Evolutionary conservation across 2,888 invertebrate genomes (phyloP).

Genomic region (Tiliacea citrago): DNA sequence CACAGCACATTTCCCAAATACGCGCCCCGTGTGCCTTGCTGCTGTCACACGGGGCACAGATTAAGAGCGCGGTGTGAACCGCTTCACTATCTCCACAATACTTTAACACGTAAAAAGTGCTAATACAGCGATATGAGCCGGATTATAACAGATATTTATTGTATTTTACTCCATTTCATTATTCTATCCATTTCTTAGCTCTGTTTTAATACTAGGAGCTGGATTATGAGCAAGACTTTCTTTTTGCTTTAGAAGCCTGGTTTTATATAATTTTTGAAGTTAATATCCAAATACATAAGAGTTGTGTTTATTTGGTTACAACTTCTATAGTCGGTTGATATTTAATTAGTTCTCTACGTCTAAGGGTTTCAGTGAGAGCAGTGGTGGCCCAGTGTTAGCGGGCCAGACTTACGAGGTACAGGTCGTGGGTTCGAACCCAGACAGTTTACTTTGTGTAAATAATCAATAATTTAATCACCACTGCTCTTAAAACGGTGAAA

Average conservation of each 20-base stretch:
- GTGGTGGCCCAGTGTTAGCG: no score
- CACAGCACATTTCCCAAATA: conserved; percentile 54
- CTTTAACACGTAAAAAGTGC: conserved; percentile 72
- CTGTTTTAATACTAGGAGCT: conserved; percentile 36
- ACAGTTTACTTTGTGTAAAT: no score
- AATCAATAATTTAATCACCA: no score
- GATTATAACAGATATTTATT: conserved; percentile 63
- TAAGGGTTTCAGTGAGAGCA: no score
- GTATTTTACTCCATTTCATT: conserved; percentile 57
- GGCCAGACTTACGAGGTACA: no score
- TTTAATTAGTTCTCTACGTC: no score
- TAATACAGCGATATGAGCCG: conserved; percentile 68
- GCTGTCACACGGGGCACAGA: conserved; percentile 76
- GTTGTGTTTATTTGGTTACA: neutral
- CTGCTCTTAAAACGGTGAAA: no score
- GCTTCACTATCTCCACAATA: conserved; percentile 69
- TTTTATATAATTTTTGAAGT: neutral
- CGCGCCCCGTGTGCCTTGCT: conserved; percentile 69
- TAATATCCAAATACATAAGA: neutral
- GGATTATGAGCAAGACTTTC: neutral
- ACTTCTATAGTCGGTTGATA: neutral
- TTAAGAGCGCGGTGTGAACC: conserved; percentile 75
- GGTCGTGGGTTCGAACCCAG: no score
- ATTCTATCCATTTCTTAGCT: conserved; percentile 18
- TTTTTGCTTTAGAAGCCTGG: neutral